Base-by-base conservation (phyloP, 1,140 invertebrate species). In the Zaprionus vittiger region DNA sequence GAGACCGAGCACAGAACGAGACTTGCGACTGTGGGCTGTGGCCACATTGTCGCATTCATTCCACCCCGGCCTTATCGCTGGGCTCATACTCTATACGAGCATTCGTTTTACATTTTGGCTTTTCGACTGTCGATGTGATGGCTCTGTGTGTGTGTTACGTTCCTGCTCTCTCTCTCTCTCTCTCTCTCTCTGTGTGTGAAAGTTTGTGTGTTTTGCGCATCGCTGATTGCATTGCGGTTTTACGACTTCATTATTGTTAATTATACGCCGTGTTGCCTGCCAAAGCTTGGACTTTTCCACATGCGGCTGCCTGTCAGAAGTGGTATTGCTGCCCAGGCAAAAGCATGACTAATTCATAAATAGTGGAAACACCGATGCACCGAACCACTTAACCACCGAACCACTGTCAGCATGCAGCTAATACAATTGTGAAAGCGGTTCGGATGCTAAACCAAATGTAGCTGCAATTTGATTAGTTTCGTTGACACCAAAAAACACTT, bases 161-260 rank as follows among this genome's bases (percentile, higher is more conserved):
- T 31, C 28, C 15, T 3, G 11, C 17, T 49, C 44, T 49, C 17
- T 12, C 44, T 31, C 2, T 2, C 41, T 1, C 5, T n/a, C 34
- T 37, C 14, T 5, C 4, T 14, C 5, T n/a, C 6, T 55, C 26
- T 41, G 34, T 60, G 49, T 73, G 66, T 55, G 70, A 64, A 70
- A 65, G 52, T 73, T 55, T 79, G 81, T 79, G 79, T 90, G 86
- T 85, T 90, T 90, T 91, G 85, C 85, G 85, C 85, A 91, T 90
- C 82, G 81, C 82, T 90, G 85, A 90, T 90, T 90, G 85, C 85
- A 85, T 85, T 90, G 85, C 86, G 86, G 85, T 90, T 91, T 90
- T 82, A 90, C 82, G 85, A 90, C 82, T 90, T 90, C 86, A 91
- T 90, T 90, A 90, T 90, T 90, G 85, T 91, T 91, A 90, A 90